These are phyloP conservation scores for Probaryconus sp. DNA, from an alignment of 1,140 invertebrate species.

Conservation along the genomic window DNA sequence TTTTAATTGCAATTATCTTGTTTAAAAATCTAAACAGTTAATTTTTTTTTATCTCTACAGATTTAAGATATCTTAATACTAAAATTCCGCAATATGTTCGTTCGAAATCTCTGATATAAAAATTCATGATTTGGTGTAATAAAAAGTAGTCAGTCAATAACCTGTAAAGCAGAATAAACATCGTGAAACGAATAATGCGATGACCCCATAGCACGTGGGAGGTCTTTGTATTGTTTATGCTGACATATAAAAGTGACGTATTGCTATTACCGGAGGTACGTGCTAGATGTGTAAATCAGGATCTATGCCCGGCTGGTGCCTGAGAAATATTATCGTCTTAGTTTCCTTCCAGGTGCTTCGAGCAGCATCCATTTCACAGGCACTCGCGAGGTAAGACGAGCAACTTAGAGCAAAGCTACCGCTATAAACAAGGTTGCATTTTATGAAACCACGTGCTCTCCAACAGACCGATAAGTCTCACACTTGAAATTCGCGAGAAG, in stretches of 20 bases:
- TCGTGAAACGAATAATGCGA: conserved; percentile 49
- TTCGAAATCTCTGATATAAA: conserved; percentile 15
- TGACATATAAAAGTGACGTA: conserved; percentile 71
- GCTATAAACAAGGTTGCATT: conserved; percentile 65
- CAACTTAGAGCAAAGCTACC: conserved; percentile 64
- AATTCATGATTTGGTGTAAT: conserved; percentile 15
- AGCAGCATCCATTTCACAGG: conserved; percentile 61
- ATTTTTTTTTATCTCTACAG: too few relatives aligned
- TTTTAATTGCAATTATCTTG: too few relatives aligned
- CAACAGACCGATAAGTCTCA: conserved; percentile 55
- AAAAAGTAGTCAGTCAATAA: conserved; percentile 40
- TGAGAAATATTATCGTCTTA: conserved; percentile 71
- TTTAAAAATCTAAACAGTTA: too few relatives aligned
- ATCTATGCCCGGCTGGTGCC: conserved; percentile 66
- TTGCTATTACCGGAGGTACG: conserved; percentile 69
- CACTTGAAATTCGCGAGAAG: conserved; percentile 54
- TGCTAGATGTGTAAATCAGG: conserved; percentile 72
- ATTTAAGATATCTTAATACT: too few relatives aligned
- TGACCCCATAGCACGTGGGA: conserved; percentile 61
- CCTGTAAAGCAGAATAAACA: conserved; percentile 45
- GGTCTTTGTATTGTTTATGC: conserved; percentile 71
- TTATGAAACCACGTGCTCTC: conserved; percentile 63
- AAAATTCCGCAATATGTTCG: too few relatives aligned
- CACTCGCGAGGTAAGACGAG: conserved; percentile 62
- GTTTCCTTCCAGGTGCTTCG: conserved; percentile 59